A percentile compares a stretch with the other conserved stretches of the same genome.
phyloP scores from a whole-genome alignment of 1,140 invertebrate species.

The Adelges cooleyi region DNA sequence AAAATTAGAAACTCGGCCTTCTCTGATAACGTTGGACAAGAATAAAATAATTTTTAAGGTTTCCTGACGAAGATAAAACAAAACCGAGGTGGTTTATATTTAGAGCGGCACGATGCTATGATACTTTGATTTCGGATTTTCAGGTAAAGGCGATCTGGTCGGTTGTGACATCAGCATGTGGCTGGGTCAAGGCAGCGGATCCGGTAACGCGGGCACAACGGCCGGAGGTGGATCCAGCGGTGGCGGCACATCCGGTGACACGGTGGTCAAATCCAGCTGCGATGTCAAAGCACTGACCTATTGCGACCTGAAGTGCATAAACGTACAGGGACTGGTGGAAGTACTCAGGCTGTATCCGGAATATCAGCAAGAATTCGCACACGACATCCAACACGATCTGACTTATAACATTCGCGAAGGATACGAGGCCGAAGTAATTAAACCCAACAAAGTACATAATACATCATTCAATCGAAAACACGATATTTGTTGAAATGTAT shows the following conservation, averaged over 20 bases:
- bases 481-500: neutral
- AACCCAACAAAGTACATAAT: conserved; percentile 26
- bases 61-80: too few species aligned
- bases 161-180: conserved; percentile 82
- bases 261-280: conserved; percentile 81
- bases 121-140: neutral
- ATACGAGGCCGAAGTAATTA: conserved; percentile 65
- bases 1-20: too few species aligned
- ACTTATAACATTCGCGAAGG: conserved; percentile 91
- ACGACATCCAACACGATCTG: conserved; percentile 89
- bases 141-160: conserved; percentile 93
- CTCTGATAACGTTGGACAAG: too few species aligned
- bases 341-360: conserved; percentile 83
- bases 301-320: conserved; percentile 89
- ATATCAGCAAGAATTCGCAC: conserved; percentile 82
- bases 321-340: conserved; percentile 80
- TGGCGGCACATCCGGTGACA: conserved; percentile 46
- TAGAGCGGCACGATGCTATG: too few species aligned
- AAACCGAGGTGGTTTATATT: too few species aligned
- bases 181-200: conserved; percentile 47
- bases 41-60: too few species aligned
- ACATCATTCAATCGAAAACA: neutral
- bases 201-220: conserved; percentile 39
- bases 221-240: conserved; percentile 43
- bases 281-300: conserved; percentile 90